A percentile compares a stretch with the other conserved stretches of the same genome.
These are phyloP conservation scores for Cactoblastis cactorum DNA, from an alignment of 2,888 invertebrate species.

Conservation along the genomic window DNA sequence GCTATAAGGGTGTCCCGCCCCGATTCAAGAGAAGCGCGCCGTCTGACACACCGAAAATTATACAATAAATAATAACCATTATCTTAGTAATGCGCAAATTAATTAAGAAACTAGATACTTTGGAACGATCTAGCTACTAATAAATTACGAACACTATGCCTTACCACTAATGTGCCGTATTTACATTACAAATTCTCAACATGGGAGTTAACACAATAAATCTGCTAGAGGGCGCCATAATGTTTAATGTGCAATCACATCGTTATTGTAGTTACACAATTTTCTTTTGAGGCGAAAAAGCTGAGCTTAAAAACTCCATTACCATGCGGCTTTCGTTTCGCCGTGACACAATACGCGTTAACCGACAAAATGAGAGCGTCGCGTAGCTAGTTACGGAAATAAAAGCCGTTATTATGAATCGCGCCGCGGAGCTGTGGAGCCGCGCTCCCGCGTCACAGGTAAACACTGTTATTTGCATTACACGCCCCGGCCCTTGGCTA, in stretches of 20 bases:
- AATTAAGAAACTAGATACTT: slow-evolving; percentile 28
- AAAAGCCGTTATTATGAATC: slow-evolving; percentile 70
- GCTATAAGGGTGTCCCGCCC: slow-evolving; percentile 27
- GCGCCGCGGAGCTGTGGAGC: slow-evolving; percentile 28
- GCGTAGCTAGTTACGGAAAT: slow-evolving; percentile 69
- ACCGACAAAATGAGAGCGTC: slow-evolving; percentile 69
- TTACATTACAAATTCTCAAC: slow-evolving; percentile 35
- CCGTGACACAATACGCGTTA: slow-evolving; percentile 69
- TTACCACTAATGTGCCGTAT: slow-evolving; percentile 24
- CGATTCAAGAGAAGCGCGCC: slow-evolving; percentile 26
- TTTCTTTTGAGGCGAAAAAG: slow-evolving; percentile 50
- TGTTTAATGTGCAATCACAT: slow-evolving; percentile 54
- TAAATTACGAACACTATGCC: slow-evolving; percentile 13
- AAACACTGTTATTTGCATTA: slow-evolving; percentile 67
- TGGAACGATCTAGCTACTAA: slow-evolving; percentile 11
- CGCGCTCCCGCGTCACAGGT: slow-evolving; percentile 44
- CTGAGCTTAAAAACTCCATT: slow-evolving; percentile 68
- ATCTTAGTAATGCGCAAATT: slow-evolving; percentile 24
- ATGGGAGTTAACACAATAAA: slow-evolving; percentile 50
- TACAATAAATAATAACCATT: slow-evolving; percentile 31
- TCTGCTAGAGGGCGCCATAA: slow-evolving; percentile 39
- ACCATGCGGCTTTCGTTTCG: slow-evolving; percentile 62
- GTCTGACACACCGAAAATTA: slow-evolving; percentile 27
- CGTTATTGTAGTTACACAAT: slow-evolving; percentile 61
- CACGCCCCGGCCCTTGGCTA: slow-evolving; percentile 58